A percentile compares a stretch with the other conserved stretches of the same genome.
These are phyloP conservation scores for Lagopus muta DNA, from an alignment of 2,113 vertebrate genomes.

Conservation along the genomic window DNA sequence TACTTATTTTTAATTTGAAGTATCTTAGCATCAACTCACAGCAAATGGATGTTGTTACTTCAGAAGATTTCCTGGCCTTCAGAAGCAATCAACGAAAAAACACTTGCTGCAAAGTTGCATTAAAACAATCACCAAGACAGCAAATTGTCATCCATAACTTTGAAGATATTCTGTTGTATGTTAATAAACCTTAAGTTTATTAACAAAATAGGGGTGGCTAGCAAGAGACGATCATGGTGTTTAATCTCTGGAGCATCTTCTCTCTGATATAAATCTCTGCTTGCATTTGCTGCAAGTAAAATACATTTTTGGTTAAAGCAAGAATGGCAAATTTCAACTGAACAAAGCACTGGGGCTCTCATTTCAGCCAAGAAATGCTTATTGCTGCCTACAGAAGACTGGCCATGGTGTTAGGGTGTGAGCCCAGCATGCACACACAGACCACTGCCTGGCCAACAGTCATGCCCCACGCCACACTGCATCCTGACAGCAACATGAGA, in stretches of 20 bases:
- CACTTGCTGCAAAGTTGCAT: neutral
- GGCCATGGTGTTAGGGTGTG: neutral
- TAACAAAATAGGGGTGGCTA: neutral
- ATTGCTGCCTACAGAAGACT: neutral
- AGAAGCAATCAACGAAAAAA: neutral
- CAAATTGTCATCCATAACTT: neutral
- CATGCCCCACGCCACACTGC: fast-evolving
- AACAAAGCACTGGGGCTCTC: neutral
- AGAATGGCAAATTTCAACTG: neutral
- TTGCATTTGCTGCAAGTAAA: neutral
- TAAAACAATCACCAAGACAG: neutral
- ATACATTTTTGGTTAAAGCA: neutral
- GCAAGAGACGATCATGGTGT: fast-evolving
- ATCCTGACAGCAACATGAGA: neutral
- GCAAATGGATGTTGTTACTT: neutral
- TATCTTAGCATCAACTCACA: neutral
- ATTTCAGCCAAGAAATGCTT: neutral
- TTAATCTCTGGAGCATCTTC: neutral
- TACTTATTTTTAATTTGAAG: neutral
- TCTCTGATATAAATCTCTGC: neutral
- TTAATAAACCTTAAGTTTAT: neutral
- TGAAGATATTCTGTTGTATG: neutral
- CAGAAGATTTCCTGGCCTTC: neutral
- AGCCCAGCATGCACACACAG: neutral
- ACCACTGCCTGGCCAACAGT: neutral